Conservation (phyloP, 1,140 invertebrate species). For the Aphaenogaster ashmeadi region DNA sequence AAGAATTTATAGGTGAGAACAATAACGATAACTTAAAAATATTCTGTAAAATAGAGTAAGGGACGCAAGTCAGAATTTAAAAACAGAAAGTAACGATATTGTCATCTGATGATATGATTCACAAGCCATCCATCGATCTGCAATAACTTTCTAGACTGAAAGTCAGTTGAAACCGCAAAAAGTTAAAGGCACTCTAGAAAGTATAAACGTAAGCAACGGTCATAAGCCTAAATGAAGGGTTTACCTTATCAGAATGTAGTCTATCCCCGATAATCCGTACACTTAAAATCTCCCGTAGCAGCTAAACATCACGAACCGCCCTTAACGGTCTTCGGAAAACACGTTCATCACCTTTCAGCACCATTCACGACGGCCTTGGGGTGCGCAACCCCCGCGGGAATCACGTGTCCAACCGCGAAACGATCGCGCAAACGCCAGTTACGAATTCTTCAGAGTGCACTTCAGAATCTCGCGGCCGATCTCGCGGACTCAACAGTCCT, state of each 20-base stretch:
- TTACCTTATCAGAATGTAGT: constrained; percentile 65
- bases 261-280: constrained; percentile 55
- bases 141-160: background rate
- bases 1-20: background rate
- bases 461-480: background rate
- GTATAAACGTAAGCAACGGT: background rate
- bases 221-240: background rate
- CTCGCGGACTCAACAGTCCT: constrained; percentile 2
- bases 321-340: constrained; percentile 46
- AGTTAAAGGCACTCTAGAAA: background rate
- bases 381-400: constrained; percentile 52
- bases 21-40: background rate
- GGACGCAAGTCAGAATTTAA: background rate
- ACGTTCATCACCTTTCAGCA: constrained; percentile 73
- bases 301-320: constrained; percentile 66
- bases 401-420: constrained; percentile 62
- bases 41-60: background rate
- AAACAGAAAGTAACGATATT: background rate
- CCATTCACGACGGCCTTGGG: constrained; percentile 65
- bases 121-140: background rate
- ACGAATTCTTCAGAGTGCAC: constrained; percentile 32
- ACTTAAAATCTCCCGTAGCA: constrained; percentile 43
- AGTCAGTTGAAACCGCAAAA: background rate
- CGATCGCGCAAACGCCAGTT: constrained; percentile 36
- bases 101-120: background rate